Base-by-base conservation (phyloP, 2,888 invertebrate species). In the Cheilosia pagana region DNA sequence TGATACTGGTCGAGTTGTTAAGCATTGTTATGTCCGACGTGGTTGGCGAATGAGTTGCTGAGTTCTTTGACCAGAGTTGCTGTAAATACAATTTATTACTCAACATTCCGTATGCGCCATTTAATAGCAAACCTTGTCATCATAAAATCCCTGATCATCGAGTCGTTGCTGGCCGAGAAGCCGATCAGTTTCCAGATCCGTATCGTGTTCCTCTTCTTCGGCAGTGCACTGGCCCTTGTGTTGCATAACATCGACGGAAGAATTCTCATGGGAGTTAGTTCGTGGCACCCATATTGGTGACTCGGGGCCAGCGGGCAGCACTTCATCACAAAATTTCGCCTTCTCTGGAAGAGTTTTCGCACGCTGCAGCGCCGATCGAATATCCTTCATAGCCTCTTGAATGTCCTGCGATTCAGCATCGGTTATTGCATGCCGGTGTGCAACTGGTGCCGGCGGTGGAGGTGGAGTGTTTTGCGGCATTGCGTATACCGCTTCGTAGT, bases 121-220 rank as follows among this genome's bases (percentile, higher is more conserved):
- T 10, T 12, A 21, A 12, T 12, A 14, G 3, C 1, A 43, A 53
- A 6, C 92, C 88, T 97, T 90, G 62, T 92, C 97, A 88, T 96
- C 96, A 89, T 96, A 97, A 92, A 96, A 97, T 65, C 97, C 96
- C 91, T 96, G 96, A 90, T 97, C 97, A 89, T 97, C 97, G n/a
- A 96, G 96, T 88, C 97, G 93, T 91, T 98, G 98, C 90, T 98
- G 98, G 1, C 98, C 98, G 65, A 99, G 94, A 82, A 99, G 93
- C 88, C 98, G 94, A 92, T 99, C 99, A n/a, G 99, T 99, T 93
- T 99, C 99, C 88, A 98, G 94, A 92, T 99, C 99, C 0, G 99
- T 99, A 90, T 99, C 99, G n/a, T 98, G 97, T 92, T 98, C 98
- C 90, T 96, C 96, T 93, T 92, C 90, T 87, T 95, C 95, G 10